Conservation (phyloP, 2,113 vertebrate species). For the Lynx canadensis region DNA sequence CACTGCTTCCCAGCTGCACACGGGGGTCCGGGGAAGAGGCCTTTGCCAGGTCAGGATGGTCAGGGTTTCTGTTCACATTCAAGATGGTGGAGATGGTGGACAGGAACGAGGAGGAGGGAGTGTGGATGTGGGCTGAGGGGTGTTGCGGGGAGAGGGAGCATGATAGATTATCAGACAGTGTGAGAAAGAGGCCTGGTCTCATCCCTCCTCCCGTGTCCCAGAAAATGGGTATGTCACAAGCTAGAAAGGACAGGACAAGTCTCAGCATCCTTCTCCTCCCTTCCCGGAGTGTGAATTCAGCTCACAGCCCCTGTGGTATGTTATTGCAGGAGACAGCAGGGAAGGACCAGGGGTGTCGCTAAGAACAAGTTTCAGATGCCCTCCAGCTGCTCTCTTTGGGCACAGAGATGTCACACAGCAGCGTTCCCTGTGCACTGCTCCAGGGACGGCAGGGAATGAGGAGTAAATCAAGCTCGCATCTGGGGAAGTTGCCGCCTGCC, state of each 20-base stretch:
- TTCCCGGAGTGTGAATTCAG: background rate
- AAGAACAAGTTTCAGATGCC: background rate
- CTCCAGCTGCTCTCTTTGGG: background rate
- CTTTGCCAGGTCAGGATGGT: background rate
- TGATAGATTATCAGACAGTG: background rate
- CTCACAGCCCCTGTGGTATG: background rate
- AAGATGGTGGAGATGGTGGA: background rate
- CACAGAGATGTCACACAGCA: background rate
- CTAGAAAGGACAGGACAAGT: background rate
- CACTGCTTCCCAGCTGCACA: background rate
- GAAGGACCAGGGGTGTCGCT: background rate
- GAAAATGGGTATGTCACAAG: background rate
- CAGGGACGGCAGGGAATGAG: rapidly evolving
- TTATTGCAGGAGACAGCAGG: background rate
- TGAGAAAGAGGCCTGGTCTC: background rate
- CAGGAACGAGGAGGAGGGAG: background rate
- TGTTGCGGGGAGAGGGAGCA: background rate
- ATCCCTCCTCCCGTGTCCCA: background rate
- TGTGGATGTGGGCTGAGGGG: background rate
- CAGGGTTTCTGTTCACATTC: background rate
- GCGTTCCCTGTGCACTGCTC: background rate
- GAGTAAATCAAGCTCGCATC: background rate
- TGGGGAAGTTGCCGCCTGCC: rapidly evolving
- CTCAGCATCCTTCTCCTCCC: background rate
- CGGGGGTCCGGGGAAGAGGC: background rate